phyloP scores from a whole-genome alignment of 2,888 invertebrate genomes.

The Meiosimyza decipiens region DNA sequence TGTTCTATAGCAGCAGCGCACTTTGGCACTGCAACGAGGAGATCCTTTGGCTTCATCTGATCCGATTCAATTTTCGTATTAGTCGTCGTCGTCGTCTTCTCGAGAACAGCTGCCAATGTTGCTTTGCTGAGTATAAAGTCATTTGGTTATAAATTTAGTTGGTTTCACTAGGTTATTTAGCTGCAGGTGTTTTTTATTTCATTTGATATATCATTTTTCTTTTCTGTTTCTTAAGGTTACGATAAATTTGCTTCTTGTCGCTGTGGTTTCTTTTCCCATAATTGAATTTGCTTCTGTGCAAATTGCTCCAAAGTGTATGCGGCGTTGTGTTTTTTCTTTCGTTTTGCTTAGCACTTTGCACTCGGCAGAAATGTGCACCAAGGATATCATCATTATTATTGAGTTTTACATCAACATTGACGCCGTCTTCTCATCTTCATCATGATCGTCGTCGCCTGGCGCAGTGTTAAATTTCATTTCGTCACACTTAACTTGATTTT shows the following conservation, averaged over 20 bases:
- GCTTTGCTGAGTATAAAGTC: background rate
- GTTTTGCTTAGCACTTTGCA: background rate
- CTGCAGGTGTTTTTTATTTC: conserved; percentile 13
- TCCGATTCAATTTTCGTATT: background rate
- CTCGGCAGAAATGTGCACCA: conserved; percentile 8
- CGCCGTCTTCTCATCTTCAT: conserved; percentile 1
- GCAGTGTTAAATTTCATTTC: conserved; percentile 31
- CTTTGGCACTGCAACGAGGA: background rate
- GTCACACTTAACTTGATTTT: conserved; percentile 32
- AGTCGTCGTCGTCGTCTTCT: background rate
- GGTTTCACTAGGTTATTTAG: no score
- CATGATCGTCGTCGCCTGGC: background rate
- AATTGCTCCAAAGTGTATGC: conserved; percentile 5
- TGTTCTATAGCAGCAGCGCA: background rate
- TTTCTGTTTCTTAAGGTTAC: background rate
- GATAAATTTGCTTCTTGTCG: conserved; percentile 5
- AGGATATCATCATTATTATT: conserved; percentile 22
- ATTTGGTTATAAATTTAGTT: conserved; percentile 20
- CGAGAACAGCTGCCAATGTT: conserved; percentile 7
- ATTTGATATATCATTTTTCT: background rate
- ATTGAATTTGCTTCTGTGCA: conserved; percentile 29
- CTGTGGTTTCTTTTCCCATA: conserved; percentile 23
- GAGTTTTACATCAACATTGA: background rate
- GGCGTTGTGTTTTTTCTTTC: conserved; percentile 1
- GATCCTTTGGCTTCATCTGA: conserved; percentile 4